Evolutionary conservation across 2,113 vertebrate species (phyloP).

Genomic region (Psophia crepitans): DNA sequence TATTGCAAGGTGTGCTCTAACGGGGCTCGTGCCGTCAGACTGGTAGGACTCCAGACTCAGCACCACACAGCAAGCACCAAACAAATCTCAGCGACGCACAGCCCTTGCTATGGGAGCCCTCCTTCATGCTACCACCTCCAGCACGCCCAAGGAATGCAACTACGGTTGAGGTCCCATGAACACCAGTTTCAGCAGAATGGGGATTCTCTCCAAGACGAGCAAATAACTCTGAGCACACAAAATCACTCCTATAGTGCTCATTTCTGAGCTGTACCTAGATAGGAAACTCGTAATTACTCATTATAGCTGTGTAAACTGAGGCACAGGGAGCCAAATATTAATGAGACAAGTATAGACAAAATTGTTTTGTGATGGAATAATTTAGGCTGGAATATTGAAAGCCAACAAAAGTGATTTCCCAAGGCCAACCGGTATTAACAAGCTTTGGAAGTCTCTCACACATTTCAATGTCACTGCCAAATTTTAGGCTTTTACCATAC

Average conservation of each 20-base stretch:
- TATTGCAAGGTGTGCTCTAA: neutral
- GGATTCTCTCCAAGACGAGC: neutral
- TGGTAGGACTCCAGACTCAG: neutral
- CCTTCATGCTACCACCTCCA: neutral
- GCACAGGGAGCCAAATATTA: neutral
- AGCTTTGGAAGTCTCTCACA: neutral
- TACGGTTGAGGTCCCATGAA: neutral
- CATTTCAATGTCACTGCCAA: neutral
- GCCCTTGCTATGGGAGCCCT: neutral
- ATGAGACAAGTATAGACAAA: neutral
- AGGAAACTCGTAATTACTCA: neutral
- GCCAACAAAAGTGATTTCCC: neutral
- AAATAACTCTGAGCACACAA: neutral
- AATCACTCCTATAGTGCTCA: neutral
- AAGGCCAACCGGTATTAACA: neutral
- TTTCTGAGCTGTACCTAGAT: neutral
- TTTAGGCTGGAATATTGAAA: neutral
- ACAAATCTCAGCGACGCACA: neutral
- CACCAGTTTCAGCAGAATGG: neutral
- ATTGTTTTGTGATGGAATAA: neutral
- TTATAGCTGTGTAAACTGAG: conserved; percentile 39
- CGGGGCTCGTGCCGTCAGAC: accelerated
- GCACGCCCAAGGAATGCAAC: accelerated
- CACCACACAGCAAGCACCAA: neutral
- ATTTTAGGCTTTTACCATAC: neutral